Conservation (phyloP, 2,113 vertebrate species). For the Actinemys pallida region DNA sequence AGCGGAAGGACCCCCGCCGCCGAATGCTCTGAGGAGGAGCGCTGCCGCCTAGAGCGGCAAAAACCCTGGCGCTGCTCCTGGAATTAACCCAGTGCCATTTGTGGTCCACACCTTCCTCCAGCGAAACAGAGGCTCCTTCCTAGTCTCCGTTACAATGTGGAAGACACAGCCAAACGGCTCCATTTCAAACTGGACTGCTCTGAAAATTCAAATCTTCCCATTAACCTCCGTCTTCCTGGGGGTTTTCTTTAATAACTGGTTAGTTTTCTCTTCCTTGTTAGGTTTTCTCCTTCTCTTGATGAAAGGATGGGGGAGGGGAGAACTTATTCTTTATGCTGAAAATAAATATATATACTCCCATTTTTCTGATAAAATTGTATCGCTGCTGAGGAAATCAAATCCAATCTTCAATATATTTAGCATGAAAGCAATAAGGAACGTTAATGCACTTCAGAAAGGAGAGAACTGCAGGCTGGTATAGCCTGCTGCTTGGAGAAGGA, state of each 20-base stretch:
- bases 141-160: background rate
- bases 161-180: background rate
- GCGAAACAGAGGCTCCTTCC: background rate
- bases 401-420: constrained; percentile 80
- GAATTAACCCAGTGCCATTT: background rate
- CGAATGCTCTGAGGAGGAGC: too few relatives aligned
- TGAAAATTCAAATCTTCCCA: background rate
- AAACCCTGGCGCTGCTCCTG: too few relatives aligned
- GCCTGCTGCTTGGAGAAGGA: constrained; percentile 56
- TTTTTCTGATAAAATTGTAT: constrained; percentile 75
- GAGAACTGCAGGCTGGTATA: constrained; percentile 75
- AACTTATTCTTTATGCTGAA: constrained; percentile 35
- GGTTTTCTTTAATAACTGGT: background rate
- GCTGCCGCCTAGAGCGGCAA: too few relatives aligned
- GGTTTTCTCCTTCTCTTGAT: background rate
- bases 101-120: background rate
- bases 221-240: background rate
- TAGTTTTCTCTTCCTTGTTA: background rate
- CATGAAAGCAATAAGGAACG: constrained; percentile 77
- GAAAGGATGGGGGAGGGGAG: background rate
- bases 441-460: constrained; percentile 77
- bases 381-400: constrained; percentile 75
- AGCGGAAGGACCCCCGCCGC: too few relatives aligned
- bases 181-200: background rate
- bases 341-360: constrained; percentile 9